Percentiles rank a stretch among this genome's conserved stretches.
These are phyloP conservation scores for Papilio dardanus DNA, from an alignment of 1,140 invertebrate genomes.

Conservation along the genomic window DNA sequence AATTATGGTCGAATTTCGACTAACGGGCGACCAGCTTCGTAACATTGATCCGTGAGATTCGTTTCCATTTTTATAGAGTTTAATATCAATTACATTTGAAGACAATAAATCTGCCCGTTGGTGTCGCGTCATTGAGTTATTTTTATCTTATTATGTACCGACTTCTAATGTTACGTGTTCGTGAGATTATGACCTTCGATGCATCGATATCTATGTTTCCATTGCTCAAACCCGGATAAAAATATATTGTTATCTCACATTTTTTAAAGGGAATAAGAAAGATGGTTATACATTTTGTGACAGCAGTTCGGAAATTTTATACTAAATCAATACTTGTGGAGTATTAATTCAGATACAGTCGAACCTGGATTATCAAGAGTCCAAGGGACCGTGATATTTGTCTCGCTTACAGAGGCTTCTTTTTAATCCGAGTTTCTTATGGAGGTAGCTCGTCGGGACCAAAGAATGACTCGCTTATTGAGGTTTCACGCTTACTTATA, in stretches of 20 bases:
- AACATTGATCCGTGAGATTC: background rate
- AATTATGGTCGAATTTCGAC: background rate
- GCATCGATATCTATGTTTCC: background rate
- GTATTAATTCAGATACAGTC: background rate
- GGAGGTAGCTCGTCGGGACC: too few species aligned
- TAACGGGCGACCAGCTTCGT: too few species aligned
- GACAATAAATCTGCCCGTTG: background rate
- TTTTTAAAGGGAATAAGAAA: background rate
- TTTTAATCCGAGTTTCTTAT: too few species aligned
- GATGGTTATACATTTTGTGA: background rate
- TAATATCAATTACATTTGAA: background rate
- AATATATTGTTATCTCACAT: background rate
- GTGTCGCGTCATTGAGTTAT: slow-evolving; percentile 12
- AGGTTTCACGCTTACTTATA: too few species aligned
- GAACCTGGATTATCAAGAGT: too few species aligned
- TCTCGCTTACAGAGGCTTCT: too few species aligned
- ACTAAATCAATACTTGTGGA: background rate
- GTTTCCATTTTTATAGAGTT: background rate
- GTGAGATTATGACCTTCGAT: slow-evolving; percentile 21
- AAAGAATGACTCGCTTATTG: too few species aligned
- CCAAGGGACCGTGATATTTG: too few species aligned
- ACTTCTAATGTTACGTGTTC: slow-evolving; percentile 3
- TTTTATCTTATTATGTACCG: slow-evolving; percentile 9
- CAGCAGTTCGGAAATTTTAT: background rate
- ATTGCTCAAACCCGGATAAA: background rate